Conservation (phyloP, 2,797 vertebrate genomes). For the Alca torda region DNA sequence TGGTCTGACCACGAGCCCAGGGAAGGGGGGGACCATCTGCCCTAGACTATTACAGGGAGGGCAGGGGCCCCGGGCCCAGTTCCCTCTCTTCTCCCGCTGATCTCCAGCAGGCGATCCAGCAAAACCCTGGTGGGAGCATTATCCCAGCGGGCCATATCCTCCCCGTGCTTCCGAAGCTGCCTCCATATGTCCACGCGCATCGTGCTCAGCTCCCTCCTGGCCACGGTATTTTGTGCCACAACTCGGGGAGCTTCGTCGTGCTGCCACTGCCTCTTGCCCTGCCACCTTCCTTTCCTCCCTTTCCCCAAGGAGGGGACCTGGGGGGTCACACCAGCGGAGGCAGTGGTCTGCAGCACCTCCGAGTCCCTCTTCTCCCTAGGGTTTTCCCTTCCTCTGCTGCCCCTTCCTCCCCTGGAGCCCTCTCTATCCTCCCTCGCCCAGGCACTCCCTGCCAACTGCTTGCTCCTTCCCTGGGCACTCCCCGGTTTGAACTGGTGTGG, state of each 20-base stretch:
- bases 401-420: not conserved
- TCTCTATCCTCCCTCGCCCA: not conserved
- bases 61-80: not conserved
- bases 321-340: accelerated
- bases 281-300: not conserved
- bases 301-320: not conserved
- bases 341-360: not conserved
- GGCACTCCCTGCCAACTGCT: not conserved
- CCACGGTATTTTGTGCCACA: accelerated
- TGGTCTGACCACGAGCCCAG: not conserved
- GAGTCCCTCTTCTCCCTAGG: not conserved
- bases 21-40: not conserved
- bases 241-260: accelerated
- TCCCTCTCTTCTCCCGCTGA: not conserved
- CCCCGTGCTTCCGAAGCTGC: slow-evolving; percentile 27
- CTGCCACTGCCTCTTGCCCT: slow-evolving; percentile 9
- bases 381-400: not conserved
- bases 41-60: not conserved
- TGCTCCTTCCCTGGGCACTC: not conserved
- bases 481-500: not conserved
- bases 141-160: slow-evolving; percentile 49
- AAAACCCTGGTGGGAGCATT: slow-evolving; percentile 11
- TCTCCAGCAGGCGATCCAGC: slow-evolving; percentile 43
- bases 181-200: slow-evolving; percentile 46
- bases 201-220: not conserved